phyloP scores from a whole-genome alignment of 2,113 vertebrate species.

The Terrapene triunguis region DNA sequence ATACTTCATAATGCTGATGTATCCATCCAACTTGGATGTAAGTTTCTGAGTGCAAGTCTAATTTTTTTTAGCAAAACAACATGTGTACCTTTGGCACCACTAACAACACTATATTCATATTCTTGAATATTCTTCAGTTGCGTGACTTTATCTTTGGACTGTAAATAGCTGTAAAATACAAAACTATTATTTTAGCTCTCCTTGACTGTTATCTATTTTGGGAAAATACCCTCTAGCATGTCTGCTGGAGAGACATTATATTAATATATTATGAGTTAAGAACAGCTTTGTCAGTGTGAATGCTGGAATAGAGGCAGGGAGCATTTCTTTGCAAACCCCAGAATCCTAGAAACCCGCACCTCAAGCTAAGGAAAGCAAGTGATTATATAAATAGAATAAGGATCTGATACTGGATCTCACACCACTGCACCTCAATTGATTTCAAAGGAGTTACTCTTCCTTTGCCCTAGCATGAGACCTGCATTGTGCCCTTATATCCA shows the following conservation, averaged over 20 bases:
- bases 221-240: conserved; percentile 38
- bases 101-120: conserved; percentile 25
- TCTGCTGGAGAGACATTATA: conserved; percentile 17
- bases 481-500: conserved; percentile 26
- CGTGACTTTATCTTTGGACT: conserved; percentile 52
- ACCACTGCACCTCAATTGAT: background rate
- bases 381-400: background rate
- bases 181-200: conserved; percentile 54
- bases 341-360: conserved; percentile 32
- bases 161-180: conserved; percentile 17
- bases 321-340: conserved; percentile 25
- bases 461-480: background rate
- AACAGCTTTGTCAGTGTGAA: conserved; percentile 65
- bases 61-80: too few species aligned
- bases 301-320: conserved; percentile 61
- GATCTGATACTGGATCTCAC: background rate
- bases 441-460: background rate
- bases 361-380: background rate
- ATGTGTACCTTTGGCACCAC: background rate
- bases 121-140: background rate
- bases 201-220: conserved; percentile 61
- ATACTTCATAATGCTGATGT: conserved; percentile 8
- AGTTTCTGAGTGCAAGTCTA: background rate
- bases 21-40: background rate
- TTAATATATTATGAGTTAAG: conserved; percentile 62